phyloP scores from a whole-genome alignment of 2,113 vertebrate species.

The Proterorhinus semilunaris region DNA sequence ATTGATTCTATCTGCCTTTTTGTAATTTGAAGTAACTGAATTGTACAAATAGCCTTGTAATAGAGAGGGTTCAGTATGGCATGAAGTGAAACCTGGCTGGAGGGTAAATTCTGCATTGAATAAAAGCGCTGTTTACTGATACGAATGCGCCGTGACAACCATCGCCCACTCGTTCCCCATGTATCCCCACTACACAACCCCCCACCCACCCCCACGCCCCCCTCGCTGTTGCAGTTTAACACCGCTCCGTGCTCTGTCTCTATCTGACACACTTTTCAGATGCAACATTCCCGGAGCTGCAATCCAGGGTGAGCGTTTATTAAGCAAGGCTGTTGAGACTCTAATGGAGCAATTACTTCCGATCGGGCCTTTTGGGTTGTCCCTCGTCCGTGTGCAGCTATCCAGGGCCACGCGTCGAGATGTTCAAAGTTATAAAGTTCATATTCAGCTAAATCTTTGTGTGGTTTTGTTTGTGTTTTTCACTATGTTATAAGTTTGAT shows the following conservation, averaged over 20 bases:
- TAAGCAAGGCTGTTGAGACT: conserved; percentile 35
- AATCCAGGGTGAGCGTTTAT: conserved; percentile 34
- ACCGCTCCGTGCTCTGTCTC: conserved; percentile 14
- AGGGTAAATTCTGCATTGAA: conserved; percentile 58
- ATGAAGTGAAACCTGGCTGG: conserved; percentile 38
- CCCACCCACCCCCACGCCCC: conserved; percentile 22
- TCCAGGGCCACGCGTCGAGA: background rate
- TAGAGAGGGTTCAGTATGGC: conserved; percentile 20
- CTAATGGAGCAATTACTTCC: conserved; percentile 17
- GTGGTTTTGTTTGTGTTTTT: too few relatives aligned
- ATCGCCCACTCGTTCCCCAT: conserved; percentile 48
- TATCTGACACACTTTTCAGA: conserved; percentile 44
- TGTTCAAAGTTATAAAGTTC: background rate
- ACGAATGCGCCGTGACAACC: conserved; percentile 64
- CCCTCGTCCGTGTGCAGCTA: background rate
- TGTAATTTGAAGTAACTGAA: too few relatives aligned
- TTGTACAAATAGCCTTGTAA: background rate
- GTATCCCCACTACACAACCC: background rate
- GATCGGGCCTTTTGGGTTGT: background rate
- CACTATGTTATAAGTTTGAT: too few relatives aligned
- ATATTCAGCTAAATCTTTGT: too few relatives aligned
- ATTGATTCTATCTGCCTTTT: too few relatives aligned
- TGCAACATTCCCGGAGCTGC: conserved; percentile 44
- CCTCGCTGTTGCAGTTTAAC: conserved; percentile 43
- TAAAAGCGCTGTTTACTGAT: conserved; percentile 52